Evolutionary conservation across 2,888 invertebrate genomes (phyloP), one percentile per base, ranked within the genome.

Genomic region (Neocrepidodera transversa): DNA sequence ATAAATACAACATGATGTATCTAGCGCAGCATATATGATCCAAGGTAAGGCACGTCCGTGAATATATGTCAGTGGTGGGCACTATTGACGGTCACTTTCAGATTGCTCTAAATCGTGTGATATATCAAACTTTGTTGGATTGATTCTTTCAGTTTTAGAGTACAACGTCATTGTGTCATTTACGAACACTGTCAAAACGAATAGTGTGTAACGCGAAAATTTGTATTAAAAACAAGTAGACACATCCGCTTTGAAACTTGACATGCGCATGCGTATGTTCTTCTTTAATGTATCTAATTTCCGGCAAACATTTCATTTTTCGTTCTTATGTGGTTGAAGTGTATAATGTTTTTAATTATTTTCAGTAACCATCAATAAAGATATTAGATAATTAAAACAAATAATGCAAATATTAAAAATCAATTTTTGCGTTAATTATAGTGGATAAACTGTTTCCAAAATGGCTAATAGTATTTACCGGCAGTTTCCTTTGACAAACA

Each of bases 221-320:
- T 48, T 20, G 13, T 35, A 48, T 30, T 13, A 28, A 51, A 23
- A 40, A 30, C 28, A 40, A 51, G 17, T 30, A 48, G 17, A 11
- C 11, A 50, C 18, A 52, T 52, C 52, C 52, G 52, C 32, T 43
- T 14, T 43, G 10, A 32, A 23, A 43, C 26, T 52, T 52, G 52
- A 43, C 52, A 43, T 43, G 52, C 52, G 52, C 30, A 40, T 43
- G 52, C 52, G 52, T 18, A 40, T 26, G 40, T 32, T 18, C 35
- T 52, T 32, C 18, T 16, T 5, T 13, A 43, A 52, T 43, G 36
- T 40, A 36, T 58, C 51, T 52, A 40, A 66, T 64, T 69, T 71
- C 69, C 71, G 70, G 70, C 69, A 69, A 71, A 71, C 68, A 68
- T 68, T 70, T 68, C 56, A 64, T 67, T 68, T 70, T 71, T 67